Base-by-base conservation (phyloP, 1,140 invertebrate genomes). In the Stenopsyche tienmushanensis region DNA sequence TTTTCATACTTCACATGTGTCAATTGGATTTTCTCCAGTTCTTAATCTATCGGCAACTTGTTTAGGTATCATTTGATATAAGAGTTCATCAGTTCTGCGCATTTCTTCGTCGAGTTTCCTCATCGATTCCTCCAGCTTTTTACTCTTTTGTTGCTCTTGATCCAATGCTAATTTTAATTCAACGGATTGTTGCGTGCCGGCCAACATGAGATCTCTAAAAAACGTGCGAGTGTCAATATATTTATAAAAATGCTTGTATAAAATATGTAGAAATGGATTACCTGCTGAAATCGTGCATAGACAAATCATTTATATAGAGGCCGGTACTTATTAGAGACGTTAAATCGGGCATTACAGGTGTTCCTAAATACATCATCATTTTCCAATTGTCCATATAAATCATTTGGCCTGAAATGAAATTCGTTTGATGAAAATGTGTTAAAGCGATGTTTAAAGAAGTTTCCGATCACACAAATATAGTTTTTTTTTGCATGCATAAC, bases 61-160 rank as follows among this genome's bases (percentile, higher is more conserved):
- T 78, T 97, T 97, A 3, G 96, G 97, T 82, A 99, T 97, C 96
- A 98, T 98, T 80, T 98, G 96, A 78, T 98, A 98, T 0, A 98
- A 78, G 0, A 99, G 79, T 67, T 97, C 93, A 74, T 99, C 96
- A 0, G 96, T 98, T 62, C 94, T 83, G 72, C 90, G 90, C 94
- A 97, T 98, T 77, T 98, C 96, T 64, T 93, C 90, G 73, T 98
- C 94, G 67, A 99, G 76, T 77, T 96, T 96, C 66, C 89, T 83
- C 94, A 98, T 98, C 0, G 93, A 97, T 72, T 97, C 94, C 73
- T 98, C 94, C 24, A 99, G 76, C 72, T 97, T 97, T 74, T 96
- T 95, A 70, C 93, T 97, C 75, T 98, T 98, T 72, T 96, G 88
- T 73, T 97, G 93, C 74, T 98, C 96, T 79, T 98, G 96, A 77